Conservation (phyloP, 2,797 vertebrate species). For the Spinus olivaceus region DNA sequence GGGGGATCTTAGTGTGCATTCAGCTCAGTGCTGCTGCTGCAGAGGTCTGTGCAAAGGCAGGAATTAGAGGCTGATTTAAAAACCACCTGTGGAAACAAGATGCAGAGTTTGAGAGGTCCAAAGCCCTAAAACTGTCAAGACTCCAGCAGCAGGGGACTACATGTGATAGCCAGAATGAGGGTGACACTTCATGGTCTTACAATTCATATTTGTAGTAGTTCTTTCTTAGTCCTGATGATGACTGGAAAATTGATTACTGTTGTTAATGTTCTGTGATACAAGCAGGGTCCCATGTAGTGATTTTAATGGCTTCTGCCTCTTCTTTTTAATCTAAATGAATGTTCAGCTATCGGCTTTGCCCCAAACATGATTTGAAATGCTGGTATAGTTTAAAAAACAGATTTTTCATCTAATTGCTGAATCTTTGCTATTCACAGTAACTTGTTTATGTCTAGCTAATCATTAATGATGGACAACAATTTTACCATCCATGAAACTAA, state of each 20-base stretch:
- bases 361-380: not conserved
- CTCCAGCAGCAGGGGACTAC: not conserved
- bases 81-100: not conserved
- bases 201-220: not conserved
- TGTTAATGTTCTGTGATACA: not conserved
- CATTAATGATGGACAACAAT: not conserved
- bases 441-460: not conserved
- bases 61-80: not conserved
- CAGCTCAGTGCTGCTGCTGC: not conserved
- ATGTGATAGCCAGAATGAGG: not conserved
- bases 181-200: not conserved
- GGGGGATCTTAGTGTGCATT: not conserved
- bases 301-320: not conserved
- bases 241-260: not conserved
- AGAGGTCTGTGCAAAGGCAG: not conserved
- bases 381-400: not conserved
- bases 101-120: not conserved
- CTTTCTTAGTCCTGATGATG: not conserved
- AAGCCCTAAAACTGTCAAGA: not conserved
- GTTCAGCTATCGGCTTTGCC: not conserved
- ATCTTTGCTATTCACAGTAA: not conserved
- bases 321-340: not conserved
- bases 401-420: not conserved
- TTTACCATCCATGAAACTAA: not conserved
- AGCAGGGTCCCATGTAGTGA: not conserved